phyloP scores from a whole-genome alignment of 23 tunicate species.

The Trididemnum clinides region DNA sequence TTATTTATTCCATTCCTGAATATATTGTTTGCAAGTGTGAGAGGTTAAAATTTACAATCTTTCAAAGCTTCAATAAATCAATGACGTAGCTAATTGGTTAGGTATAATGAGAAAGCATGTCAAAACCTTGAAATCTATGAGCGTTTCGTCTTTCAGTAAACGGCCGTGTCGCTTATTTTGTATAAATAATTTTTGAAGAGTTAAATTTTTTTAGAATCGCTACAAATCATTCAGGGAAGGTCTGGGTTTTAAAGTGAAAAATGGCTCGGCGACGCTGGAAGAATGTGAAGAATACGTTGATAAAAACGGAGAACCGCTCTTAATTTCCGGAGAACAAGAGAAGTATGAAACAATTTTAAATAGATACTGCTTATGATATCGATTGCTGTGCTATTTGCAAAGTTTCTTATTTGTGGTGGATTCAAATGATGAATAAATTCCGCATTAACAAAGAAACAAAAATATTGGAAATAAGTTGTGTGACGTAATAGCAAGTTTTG shows the following conservation, averaged over 20 bases:
- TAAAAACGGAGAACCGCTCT: slow-evolving; percentile 64
- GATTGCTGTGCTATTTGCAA: too few relatives aligned
- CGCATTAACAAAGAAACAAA: neutral
- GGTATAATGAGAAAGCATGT: too few relatives aligned
- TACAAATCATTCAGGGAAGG: slow-evolving; percentile 53
- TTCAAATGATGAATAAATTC: neutral
- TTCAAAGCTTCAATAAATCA: too few relatives aligned
- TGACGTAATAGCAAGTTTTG: too few relatives aligned
- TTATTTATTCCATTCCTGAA: too few relatives aligned
- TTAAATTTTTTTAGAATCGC: slow-evolving; percentile 67
- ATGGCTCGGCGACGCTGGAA: slow-evolving; percentile 73
- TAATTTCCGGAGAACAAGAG: slow-evolving; percentile 81
- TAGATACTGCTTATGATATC: slow-evolving; percentile 59
- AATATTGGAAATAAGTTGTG: neutral
- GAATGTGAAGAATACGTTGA: slow-evolving; percentile 72
- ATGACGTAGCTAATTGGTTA: too few relatives aligned
- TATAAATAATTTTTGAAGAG: too few relatives aligned
- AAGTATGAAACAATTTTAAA: slow-evolving; percentile 82
- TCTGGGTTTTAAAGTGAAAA: slow-evolving; percentile 65
- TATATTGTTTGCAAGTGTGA: too few relatives aligned
- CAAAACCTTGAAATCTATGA: too few relatives aligned
- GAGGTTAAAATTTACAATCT: too few relatives aligned
- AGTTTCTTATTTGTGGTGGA: neutral
- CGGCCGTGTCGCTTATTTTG: too few relatives aligned
- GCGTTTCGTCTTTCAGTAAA: too few relatives aligned